Evolutionary conservation across 2,888 invertebrate genomes (phyloP).

Genomic region (Caenorhabditis becei): DNA sequence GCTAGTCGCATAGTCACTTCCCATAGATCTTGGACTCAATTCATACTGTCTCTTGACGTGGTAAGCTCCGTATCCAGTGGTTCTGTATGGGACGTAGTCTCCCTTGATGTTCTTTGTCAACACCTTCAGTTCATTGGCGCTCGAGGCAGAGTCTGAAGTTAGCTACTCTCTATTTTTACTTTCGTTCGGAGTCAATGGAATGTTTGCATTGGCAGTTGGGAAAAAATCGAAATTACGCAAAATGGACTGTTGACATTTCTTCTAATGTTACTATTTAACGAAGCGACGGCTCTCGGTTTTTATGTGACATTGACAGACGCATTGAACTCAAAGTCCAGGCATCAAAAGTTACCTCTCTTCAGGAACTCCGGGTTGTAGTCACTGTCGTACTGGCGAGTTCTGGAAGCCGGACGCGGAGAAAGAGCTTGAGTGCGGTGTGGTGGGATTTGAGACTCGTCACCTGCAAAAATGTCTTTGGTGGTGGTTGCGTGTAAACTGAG

Average conservation of each 20-base stretch:
- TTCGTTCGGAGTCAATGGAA: constrained; percentile 38
- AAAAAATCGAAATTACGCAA: constrained; percentile 53
- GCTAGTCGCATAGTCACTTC: constrained; percentile 66
- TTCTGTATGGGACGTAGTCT: constrained; percentile 66
- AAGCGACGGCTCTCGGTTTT: constrained; percentile 34
- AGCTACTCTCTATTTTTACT: constrained; percentile 42
- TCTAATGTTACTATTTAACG: constrained; percentile 63
- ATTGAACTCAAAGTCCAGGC: background rate
- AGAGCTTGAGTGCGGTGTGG: constrained; percentile 74
- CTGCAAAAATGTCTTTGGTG: constrained; percentile 49
- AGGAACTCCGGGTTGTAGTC: constrained; percentile 65
- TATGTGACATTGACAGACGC: constrained; percentile 24
- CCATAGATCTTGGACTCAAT: constrained; percentile 70
- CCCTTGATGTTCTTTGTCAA: constrained; percentile 61
- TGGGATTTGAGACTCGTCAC: constrained; percentile 55
- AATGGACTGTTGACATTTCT: constrained; percentile 63
- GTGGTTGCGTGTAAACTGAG: background rate
- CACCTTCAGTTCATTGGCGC: constrained; percentile 55
- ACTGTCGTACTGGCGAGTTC: constrained; percentile 66
- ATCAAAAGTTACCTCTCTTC: constrained; percentile 44
- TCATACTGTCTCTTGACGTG: constrained; percentile 71
- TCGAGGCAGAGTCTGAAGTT: constrained; percentile 40
- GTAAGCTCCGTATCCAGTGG: constrained; percentile 66
- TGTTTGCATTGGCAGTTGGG: constrained; percentile 36
- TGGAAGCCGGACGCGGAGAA: constrained; percentile 69